Evolutionary conservation across 2,888 invertebrate species (phyloP), one percentile per base, ranked within the genome.

Genomic region (Agonopterix subpropinquella): DNA sequence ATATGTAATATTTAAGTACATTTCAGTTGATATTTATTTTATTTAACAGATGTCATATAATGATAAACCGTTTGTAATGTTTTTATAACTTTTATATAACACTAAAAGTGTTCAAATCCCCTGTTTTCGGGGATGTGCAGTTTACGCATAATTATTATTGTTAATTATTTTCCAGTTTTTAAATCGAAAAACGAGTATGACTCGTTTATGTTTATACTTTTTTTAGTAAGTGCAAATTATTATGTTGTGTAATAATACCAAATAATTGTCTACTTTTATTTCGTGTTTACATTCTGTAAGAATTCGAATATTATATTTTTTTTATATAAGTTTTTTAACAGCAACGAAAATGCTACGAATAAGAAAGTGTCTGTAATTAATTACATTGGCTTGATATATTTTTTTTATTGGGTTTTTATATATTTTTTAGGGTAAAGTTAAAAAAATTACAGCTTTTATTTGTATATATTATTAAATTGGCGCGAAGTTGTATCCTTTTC

Each of bases 231-330:
- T 66, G 65, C 65, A 57, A 70, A 73, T 39, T 9, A 77, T 66
- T 64, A 77, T 77, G 77, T 85, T 83, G 80, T 83, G 78, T 84
- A 83, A 83, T 83, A 80, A 83, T 83, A 80, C 87, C 87, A 87
- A 87, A 87, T 82, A 86, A 70, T 70, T 75, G 73, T 74, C 70
- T 67, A 64, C 76, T 77, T 74, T 71, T 78, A 75, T 79, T 80
- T 75, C 70, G 70, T 74, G 72, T 77, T 81, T 77, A 75, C 72
- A 71, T 76, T 59, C 59, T 76, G 72, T 77, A 74, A 78, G 71
- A 64, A 64, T 73, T 82, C 77, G 80, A 83, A 81, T 82, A 77
- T 80, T 77, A 73, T 73, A 69, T 65, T 58, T 64, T 67, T 66
- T 65, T 61, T 54, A 73, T 60, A 56, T 77, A 71, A 74, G 70